phyloP scores from a whole-genome alignment of 2,113 vertebrate genomes.

The Neofelis nebulosa region DNA sequence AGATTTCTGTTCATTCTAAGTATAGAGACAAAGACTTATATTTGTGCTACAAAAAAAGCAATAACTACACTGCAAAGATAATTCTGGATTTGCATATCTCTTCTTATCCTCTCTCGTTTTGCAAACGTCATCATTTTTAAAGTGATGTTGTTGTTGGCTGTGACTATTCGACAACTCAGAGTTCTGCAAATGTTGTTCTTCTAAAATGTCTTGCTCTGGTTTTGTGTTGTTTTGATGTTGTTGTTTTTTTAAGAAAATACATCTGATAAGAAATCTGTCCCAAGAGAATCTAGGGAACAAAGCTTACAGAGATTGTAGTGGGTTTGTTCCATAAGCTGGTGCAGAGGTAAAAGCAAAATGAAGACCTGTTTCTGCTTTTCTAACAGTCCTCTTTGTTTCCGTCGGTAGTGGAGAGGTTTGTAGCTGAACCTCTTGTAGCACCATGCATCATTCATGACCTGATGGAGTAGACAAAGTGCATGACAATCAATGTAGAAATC shows the following conservation, averaged over 20 bases:
- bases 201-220: constrained; percentile 10
- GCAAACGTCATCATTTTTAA: neutral
- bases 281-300: constrained; percentile 39
- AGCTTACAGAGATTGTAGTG: neutral
- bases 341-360: constrained; percentile 38
- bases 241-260: constrained; percentile 13
- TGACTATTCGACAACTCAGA: neutral
- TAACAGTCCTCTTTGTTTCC: neutral
- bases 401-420: neutral
- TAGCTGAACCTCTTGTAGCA: neutral
- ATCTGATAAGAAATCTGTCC: constrained; percentile 57
- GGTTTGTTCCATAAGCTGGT: constrained; percentile 48
- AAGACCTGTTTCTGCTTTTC: neutral
- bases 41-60: neutral
- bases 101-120: neutral
- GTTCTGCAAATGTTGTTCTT: constrained; percentile 27
- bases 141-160: neutral
- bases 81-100: neutral
- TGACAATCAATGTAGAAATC: neutral
- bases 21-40: neutral
- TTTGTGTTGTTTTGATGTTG: constrained; percentile 40
- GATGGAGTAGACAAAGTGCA: neutral
- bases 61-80: neutral
- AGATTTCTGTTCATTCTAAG: neutral
- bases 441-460: constrained; percentile 54